Percentiles rank a stretch among this genome's conserved stretches.
Conservation (phyloP, 2,888 invertebrate species). For the Tethea ocularis region DNA sequence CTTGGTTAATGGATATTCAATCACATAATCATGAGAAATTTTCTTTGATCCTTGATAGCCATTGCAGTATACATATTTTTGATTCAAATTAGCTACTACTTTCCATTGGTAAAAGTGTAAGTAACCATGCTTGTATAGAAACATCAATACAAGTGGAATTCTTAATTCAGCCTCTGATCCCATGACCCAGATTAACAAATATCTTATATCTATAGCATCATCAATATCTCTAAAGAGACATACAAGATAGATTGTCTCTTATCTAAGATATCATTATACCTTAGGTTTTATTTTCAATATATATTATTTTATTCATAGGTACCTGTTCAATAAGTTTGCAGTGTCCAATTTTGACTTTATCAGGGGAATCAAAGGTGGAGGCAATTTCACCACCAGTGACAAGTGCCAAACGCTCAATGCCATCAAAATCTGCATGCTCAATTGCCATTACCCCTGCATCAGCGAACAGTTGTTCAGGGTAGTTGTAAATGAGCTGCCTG, state of each 20-base stretch:
- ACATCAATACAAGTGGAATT: too few relatives aligned
- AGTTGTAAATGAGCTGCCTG: slow-evolving; percentile 99
- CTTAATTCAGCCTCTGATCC: too few relatives aligned
- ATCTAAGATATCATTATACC: neutral
- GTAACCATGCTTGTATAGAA: too few relatives aligned
- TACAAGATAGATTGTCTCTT: neutral
- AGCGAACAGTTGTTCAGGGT: slow-evolving; percentile 99
- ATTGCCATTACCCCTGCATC: slow-evolving; percentile 99
- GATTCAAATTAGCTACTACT: too few relatives aligned
- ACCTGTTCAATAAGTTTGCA: slow-evolving; percentile 98
- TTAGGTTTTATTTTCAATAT: neutral
- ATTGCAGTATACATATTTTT: too few relatives aligned
- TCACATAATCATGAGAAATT: too few relatives aligned
- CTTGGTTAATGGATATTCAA: too few relatives aligned
- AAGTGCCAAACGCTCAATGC: slow-evolving; percentile 97
- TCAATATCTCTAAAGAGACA: slow-evolving; percentile 7
- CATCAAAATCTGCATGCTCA: slow-evolving; percentile 99
- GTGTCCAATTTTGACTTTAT: slow-evolving; percentile 94
- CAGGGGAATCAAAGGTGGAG: slow-evolving; percentile 98
- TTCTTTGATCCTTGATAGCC: too few relatives aligned
- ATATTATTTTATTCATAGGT: slow-evolving; percentile 9
- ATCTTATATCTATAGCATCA: too few relatives aligned
- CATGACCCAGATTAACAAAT: too few relatives aligned
- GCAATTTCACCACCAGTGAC: slow-evolving; percentile 99
- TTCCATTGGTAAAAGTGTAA: too few relatives aligned